Evolutionary conservation across 2,113 vertebrate species (phyloP).

Genomic region (Cyanoliseus patagonus): DNA sequence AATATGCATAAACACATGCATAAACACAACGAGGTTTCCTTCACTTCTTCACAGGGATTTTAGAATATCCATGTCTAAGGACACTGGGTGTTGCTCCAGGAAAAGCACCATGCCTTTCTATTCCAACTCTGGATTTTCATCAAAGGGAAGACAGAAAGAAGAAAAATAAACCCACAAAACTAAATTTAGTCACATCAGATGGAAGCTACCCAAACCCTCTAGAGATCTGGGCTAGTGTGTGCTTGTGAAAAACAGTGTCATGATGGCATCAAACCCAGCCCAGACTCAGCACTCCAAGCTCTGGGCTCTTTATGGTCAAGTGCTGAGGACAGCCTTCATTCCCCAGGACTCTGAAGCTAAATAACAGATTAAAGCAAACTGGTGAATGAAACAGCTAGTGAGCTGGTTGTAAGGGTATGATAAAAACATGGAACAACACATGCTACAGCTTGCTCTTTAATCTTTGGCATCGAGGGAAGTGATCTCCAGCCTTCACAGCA

Average conservation of each 20-base stretch:
- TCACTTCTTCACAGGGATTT: background rate
- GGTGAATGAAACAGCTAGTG: background rate
- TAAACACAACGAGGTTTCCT: background rate
- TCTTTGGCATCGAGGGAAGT: background rate
- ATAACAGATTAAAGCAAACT: background rate
- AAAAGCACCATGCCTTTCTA: background rate
- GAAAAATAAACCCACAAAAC: conserved; percentile 30
- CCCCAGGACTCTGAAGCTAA: background rate
- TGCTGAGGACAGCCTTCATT: background rate
- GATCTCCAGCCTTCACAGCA: background rate
- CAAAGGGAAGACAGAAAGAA: background rate
- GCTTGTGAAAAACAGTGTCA: background rate
- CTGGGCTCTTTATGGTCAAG: background rate
- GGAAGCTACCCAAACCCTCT: background rate
- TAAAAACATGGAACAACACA: background rate
- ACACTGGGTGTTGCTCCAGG: background rate
- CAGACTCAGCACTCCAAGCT: background rate
- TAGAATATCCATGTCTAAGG: background rate
- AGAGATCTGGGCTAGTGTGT: background rate
- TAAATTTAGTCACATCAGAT: background rate
- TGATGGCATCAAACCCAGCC: background rate
- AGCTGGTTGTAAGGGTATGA: background rate
- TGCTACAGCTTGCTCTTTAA: background rate
- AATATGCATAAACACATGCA: background rate
- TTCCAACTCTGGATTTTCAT: background rate